Evolutionary conservation across 2,113 vertebrate species (phyloP), one percentile per base, ranked within the genome.

Genomic region (Rhabdornis inornatus): DNA sequence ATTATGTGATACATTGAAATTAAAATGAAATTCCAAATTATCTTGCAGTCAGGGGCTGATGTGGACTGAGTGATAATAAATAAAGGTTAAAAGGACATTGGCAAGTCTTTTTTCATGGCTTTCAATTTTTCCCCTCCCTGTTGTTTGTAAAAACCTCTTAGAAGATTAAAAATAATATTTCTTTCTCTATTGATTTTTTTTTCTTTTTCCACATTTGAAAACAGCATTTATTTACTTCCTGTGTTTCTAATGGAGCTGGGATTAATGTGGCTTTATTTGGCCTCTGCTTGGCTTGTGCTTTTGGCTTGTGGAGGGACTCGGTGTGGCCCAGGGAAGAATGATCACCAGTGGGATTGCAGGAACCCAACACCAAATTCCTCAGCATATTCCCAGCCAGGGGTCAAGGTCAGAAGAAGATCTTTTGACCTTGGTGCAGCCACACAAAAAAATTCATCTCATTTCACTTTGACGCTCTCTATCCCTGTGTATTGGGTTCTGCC

Each of bases 81-180:
- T 98, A 98, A 98, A 97, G 94, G 95, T 98, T 98, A 98, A 98
- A 98, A 97, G 97, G 96, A 97, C 95, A 95, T 91, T 96, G 96
- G 96, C 97, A 97, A 97, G 97, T 97, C 95, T 96, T 97, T 98
- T 98, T 97, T 97, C 96, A 96, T 61, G 90, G 92, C 97, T 98
- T 97, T 97, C 97, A 94, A 95, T 98, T 98, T 98, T 94, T 95
- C 92, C 94, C 94, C 88, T 97, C 96, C 97, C 95, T 91, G 95
- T 98, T 98, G 97, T 97, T 98, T 98, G 97, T 97, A 97, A 98
- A 98, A 98, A 97, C 79, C 96, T 96, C 97, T 98, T 97, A 96
- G 97, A 98, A 98, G 97, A 97, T 98, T 98, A 98, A 98, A 98
- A 98, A 98, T 98, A 98, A 97, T 97, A 98, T 98, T 98, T 98